Percentiles rank a stretch among this genome's conserved stretches.
phyloP scores from a whole-genome alignment of 2,888 invertebrate species.

The Yponomeuta malinellus region DNA sequence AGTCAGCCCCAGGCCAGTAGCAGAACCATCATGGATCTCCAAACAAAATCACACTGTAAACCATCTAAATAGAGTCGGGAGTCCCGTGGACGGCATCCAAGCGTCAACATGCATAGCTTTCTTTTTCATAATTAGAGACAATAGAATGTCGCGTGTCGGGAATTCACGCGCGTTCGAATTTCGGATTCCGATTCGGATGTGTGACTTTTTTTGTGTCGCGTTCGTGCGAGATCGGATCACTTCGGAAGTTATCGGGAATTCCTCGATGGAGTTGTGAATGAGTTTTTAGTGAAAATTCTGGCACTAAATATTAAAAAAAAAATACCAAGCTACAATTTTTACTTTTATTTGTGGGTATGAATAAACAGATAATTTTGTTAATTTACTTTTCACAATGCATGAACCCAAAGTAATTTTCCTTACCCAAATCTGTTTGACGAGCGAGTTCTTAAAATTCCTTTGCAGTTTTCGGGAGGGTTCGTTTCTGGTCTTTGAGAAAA shows the following conservation, averaged over 20 bases:
- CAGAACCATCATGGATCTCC: neutral
- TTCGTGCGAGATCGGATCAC: neutral
- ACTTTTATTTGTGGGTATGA: too few species aligned
- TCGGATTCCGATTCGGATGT: conserved; percentile 11
- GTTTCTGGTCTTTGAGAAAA: neutral
- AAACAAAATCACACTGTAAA: neutral
- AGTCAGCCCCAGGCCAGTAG: conserved; percentile 24
- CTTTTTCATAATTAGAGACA: conserved; percentile 37
- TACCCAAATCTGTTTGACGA: too few species aligned
- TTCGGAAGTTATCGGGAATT: neutral
- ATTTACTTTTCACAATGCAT: too few species aligned
- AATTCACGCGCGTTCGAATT: conserved; percentile 11
- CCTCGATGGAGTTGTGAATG: too few species aligned
- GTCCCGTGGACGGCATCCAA: conserved; percentile 1
- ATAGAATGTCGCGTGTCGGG: conserved; percentile 29
- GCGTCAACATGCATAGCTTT: conserved; percentile 27
- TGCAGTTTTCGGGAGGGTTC: too few species aligned
- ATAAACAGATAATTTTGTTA: too few species aligned
- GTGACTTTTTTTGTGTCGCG: conserved; percentile 1
- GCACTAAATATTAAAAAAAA: too few species aligned
- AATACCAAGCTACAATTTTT: too few species aligned
- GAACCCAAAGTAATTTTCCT: too few species aligned
- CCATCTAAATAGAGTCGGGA: neutral
- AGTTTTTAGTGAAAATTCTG: too few species aligned
- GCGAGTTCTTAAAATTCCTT: too few species aligned